Conservation (phyloP, 1,140 invertebrate species). For the Lycorma delicatula region DNA sequence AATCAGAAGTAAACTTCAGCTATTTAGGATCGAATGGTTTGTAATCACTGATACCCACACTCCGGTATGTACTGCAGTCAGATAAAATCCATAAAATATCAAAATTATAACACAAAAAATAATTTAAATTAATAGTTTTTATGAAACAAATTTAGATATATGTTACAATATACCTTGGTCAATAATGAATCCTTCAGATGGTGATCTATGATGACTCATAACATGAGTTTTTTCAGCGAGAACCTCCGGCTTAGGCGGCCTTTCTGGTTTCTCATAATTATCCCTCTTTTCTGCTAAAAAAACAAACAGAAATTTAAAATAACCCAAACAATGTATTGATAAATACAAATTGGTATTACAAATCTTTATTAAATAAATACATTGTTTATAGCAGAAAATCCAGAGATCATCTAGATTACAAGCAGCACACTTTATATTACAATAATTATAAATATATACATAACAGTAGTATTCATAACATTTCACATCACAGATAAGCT, state of each 20-base stretch:
- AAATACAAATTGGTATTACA: too few relatives aligned
- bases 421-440: too few relatives aligned
- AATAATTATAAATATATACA: too few relatives aligned
- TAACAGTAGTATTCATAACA: too few relatives aligned
- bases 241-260: constrained; percentile 38
- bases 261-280: constrained; percentile 40
- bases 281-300: constrained; percentile 42
- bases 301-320: constrained; percentile 36
- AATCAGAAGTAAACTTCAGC: too few relatives aligned
- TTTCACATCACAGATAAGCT: too few relatives aligned
- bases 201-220: constrained; percentile 39
- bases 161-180: constrained; percentile 38
- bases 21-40: too few relatives aligned
- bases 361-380: too few relatives aligned
- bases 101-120: not conserved
- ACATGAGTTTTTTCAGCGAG: constrained; percentile 33
- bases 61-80: not conserved
- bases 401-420: too few relatives aligned
- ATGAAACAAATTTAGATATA: constrained; percentile 13
- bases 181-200: constrained; percentile 44
- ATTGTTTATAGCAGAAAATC: too few relatives aligned
- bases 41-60: constrained; percentile 32
- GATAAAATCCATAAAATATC: not conserved
- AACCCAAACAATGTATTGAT: too few relatives aligned
- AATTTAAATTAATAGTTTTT: constrained; percentile 1